Conservation (phyloP, 1,140 invertebrate genomes). For the Calosoma granatense region DNA sequence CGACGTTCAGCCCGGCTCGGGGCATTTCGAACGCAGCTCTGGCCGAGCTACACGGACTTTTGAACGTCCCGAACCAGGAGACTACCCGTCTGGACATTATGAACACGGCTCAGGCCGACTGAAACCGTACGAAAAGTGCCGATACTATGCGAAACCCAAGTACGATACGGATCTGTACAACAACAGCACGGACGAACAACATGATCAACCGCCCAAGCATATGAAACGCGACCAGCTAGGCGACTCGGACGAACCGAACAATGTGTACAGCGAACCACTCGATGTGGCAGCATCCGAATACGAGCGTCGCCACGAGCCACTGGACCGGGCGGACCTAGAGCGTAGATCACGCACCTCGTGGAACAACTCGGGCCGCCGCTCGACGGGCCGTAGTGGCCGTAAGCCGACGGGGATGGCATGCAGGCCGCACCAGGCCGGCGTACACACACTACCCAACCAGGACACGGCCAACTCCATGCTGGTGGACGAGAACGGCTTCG, state of each 20-base stretch:
- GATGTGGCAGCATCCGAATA: constrained; percentile 25
- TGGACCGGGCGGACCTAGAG: constrained; percentile 40
- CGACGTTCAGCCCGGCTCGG: constrained; percentile 20
- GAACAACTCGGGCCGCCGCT: constrained; percentile 29
- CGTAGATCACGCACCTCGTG: constrained; percentile 30
- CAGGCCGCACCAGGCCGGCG: constrained; percentile 24
- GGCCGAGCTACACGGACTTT: constrained; percentile 33
- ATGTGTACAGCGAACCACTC: constrained; percentile 30
- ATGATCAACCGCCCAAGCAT: constrained; percentile 37
- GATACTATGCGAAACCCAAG: constrained; percentile 43
- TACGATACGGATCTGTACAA: constrained; percentile 27
- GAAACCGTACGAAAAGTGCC: constrained; percentile 44
- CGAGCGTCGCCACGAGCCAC: constrained; percentile 39
- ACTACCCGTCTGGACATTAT: constrained; percentile 22
- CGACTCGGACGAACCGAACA: constrained; percentile 19
- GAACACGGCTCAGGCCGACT: constrained; percentile 26
- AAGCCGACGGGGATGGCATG: constrained; percentile 20
- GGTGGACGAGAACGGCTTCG: constrained; percentile 75
- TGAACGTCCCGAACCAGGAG: constrained; percentile 35
- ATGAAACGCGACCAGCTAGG: constrained; percentile 21
- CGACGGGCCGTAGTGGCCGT: constrained; percentile 24
- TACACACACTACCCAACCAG: constrained; percentile 30
- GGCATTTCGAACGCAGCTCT: constrained; percentile 25
- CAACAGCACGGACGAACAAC: constrained; percentile 31
- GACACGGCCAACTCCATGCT: constrained; percentile 46